Percentiles rank a stretch among this genome's conserved stretches.
phyloP scores from a whole-genome alignment of 2,113 vertebrate species.

The Microtus montanus region DNA sequence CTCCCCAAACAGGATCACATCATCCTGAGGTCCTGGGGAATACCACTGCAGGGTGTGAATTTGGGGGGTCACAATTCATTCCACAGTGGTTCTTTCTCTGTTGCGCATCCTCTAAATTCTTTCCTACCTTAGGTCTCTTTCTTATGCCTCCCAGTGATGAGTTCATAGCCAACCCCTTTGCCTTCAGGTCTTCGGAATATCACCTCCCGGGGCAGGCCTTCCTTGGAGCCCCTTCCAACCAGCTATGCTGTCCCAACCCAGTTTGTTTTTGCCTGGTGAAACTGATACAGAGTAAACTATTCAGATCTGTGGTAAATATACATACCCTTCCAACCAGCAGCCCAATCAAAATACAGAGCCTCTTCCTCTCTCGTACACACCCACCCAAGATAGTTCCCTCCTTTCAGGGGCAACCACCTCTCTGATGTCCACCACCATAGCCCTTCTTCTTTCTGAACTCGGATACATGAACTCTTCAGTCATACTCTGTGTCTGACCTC shows the following conservation, averaged over 20 bases:
- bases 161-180: neutral
- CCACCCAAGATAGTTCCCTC: neutral
- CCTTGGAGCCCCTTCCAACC: neutral
- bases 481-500: neutral
- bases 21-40: neutral
- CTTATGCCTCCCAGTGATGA: neutral
- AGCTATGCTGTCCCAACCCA: neutral
- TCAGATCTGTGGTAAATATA: neutral
- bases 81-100: neutral
- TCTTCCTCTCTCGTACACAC: neutral
- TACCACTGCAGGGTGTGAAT: neutral
- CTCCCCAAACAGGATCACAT: neutral
- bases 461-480: neutral
- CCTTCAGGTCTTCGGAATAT: neutral
- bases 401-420: neutral
- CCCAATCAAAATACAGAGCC: neutral
- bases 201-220: neutral
- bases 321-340: neutral
- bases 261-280: neutral
- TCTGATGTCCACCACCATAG: neutral
- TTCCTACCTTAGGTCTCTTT: neutral
- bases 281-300: neutral
- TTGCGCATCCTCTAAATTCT: neutral
- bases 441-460: neutral
- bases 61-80: neutral